Evolutionary conservation across 1,140 invertebrate species (phyloP).

Genomic region (Hyles euphorbiae): DNA sequence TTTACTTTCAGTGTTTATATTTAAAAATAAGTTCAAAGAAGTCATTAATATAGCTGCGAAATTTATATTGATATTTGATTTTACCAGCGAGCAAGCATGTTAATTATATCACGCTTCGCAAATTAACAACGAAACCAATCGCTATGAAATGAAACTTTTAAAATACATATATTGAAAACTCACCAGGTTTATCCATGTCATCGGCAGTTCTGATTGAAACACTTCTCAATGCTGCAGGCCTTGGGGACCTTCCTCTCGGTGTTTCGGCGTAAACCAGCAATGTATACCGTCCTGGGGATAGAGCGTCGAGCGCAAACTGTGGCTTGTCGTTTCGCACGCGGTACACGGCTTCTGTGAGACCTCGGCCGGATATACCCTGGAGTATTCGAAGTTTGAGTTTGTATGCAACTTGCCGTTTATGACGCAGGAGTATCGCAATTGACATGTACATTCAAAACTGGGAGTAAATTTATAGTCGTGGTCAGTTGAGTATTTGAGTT

Average conservation of each 20-base stretch:
- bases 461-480: too few relatives aligned
- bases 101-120: too few relatives aligned
- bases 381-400: not conserved
- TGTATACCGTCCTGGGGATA: slow-evolving; percentile 59
- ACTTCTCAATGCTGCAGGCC: slow-evolving; percentile 58
- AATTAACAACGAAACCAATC: too few relatives aligned
- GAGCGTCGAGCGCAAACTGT: slow-evolving; percentile 53
- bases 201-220: slow-evolving; percentile 44
- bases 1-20: too few relatives aligned
- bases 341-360: slow-evolving; percentile 55
- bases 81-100: too few relatives aligned
- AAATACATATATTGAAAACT: slow-evolving; percentile 10
- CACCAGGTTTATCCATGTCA: slow-evolving; percentile 60
- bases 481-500: too few relatives aligned
- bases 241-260: slow-evolving; percentile 51
- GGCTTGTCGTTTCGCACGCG: slow-evolving; percentile 57
- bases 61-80: too few relatives aligned
- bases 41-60: too few relatives aligned
- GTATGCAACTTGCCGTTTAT: not conserved
- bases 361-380: slow-evolving; percentile 56
- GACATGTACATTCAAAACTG: not conserved
- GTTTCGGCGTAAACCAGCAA: slow-evolving; percentile 63
- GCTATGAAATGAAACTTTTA: too few relatives aligned
- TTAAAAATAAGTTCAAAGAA: too few relatives aligned
- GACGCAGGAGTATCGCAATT: not conserved